Conservation (phyloP, 1,140 invertebrate genomes). For the Araneus ventricosus region DNA sequence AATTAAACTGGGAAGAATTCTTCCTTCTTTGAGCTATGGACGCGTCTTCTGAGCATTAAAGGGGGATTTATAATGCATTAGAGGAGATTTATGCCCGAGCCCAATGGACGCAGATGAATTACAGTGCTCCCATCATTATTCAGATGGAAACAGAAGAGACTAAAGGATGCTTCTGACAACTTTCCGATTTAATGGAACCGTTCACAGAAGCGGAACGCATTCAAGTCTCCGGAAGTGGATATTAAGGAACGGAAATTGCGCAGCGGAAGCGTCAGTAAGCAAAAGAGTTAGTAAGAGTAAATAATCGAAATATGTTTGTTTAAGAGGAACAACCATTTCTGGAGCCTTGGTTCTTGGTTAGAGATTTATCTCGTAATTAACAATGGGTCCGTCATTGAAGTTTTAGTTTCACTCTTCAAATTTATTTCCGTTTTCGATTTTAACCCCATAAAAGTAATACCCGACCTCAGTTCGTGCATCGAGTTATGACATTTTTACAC, state of each 20-base stretch:
- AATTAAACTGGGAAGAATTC: background rate
- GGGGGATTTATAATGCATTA: conserved; percentile 15
- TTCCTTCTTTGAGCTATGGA: background rate
- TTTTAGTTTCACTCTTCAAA: too few relatives aligned
- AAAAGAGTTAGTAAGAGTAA: background rate
- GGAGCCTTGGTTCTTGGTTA: too few relatives aligned
- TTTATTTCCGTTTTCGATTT: too few relatives aligned
- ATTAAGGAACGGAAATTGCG: background rate
- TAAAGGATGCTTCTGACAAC: background rate
- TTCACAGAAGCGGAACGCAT: background rate
- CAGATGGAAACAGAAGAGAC: background rate
- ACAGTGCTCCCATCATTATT: background rate
- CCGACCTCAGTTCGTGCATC: too few relatives aligned
- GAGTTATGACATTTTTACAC: too few relatives aligned
- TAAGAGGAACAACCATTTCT: too few relatives aligned
- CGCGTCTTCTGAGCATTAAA: background rate
- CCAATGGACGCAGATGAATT: background rate
- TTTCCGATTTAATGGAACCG: background rate
- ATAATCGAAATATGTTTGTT: background rate
- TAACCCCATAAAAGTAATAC: too few relatives aligned
- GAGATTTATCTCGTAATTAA: too few relatives aligned
- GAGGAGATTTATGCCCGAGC: background rate
- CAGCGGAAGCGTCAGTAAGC: background rate
- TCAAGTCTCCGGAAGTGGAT: background rate
- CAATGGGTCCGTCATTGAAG: too few relatives aligned